Conservation (phyloP, 2,888 invertebrate genomes). For the Podabrus alpinus region DNA sequence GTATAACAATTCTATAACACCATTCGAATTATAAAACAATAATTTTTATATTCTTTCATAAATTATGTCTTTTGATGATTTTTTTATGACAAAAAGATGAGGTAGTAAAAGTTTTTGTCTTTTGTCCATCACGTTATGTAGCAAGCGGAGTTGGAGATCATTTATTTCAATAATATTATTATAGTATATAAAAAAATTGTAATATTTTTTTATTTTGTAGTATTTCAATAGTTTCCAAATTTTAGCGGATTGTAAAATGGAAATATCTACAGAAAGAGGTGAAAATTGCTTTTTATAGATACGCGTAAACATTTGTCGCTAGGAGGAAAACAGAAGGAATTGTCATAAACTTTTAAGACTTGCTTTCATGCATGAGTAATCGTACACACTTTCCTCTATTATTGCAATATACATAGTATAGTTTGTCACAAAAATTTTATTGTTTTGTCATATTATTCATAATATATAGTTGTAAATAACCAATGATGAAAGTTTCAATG, state of each 20-base stretch:
- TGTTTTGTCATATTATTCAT: background rate
- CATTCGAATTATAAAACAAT: background rate
- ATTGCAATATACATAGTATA: background rate
- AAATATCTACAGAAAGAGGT: constrained; percentile 42
- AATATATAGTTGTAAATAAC: constrained; percentile 23
- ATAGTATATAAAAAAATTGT: background rate
- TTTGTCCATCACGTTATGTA: background rate
- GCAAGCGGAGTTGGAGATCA: background rate
- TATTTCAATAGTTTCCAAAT: constrained; percentile 13
- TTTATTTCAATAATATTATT: background rate
- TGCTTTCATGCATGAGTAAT: constrained; percentile 35
- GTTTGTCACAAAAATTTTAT: background rate
- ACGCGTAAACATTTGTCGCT: constrained; percentile 44
- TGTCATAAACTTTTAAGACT: constrained; percentile 42
- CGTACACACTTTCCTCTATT: constrained; percentile 26
- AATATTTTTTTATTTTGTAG: constrained; percentile 14
- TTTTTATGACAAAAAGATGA: no score
- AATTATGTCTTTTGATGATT: no score
- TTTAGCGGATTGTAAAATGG: constrained; percentile 32
- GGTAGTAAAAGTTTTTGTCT: no score
- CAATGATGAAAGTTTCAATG: background rate
- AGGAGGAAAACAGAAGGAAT: constrained; percentile 31
- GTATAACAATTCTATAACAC: background rate
- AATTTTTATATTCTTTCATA: no score
- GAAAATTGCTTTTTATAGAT: constrained; percentile 44